These are phyloP conservation scores for Hydrochoerus hydrochaeris DNA, from an alignment of 2,113 vertebrate genomes.

Conservation along the genomic window DNA sequence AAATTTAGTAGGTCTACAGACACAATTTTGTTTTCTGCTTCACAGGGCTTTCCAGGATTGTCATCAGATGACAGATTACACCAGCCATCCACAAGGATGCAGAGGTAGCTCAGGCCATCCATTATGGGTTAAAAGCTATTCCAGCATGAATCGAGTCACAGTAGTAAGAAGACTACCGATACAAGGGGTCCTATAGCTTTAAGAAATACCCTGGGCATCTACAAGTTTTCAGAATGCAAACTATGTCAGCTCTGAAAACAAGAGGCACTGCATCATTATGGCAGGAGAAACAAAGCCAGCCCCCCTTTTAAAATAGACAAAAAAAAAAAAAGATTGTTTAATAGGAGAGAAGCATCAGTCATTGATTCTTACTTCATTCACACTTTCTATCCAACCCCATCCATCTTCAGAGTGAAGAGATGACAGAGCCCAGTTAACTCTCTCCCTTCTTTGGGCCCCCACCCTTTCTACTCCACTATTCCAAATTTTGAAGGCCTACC, in stretches of 20 bases:
- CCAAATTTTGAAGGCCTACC: conserved; percentile 58
- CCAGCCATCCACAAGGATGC: conserved; percentile 75
- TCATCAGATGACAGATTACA: conserved; percentile 84
- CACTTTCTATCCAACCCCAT: conserved; percentile 94
- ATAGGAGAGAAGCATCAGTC: conserved; percentile 97
- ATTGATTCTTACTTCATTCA: conserved; percentile 98
- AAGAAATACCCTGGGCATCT: conserved; percentile 84
- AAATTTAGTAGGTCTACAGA: conserved; percentile 73
- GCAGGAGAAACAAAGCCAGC: conserved; percentile 97
- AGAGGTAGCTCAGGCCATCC: conserved; percentile 80
- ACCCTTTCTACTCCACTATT: conserved; percentile 45
- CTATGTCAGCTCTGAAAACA: conserved; percentile 89
- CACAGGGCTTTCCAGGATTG: conserved; percentile 70
- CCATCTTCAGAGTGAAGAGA: conserved; percentile 95
- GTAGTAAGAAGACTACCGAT: conserved; percentile 84
- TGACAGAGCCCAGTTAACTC: conserved; percentile 90
- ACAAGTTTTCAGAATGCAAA: conserved; percentile 87
- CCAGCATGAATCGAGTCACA: conserved; percentile 77
- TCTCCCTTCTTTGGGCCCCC: conserved; percentile 67
- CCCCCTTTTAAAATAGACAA: conserved; percentile 91
- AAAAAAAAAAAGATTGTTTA: conserved; percentile 89
- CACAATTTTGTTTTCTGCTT: conserved; percentile 59
- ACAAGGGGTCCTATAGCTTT: conserved; percentile 86
- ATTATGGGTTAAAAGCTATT: conserved; percentile 84
- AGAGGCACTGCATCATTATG: conserved; percentile 99